These are phyloP conservation scores for Rhagonycha fulva DNA, from an alignment of 2,888 invertebrate genomes.

Conservation along the genomic window DNA sequence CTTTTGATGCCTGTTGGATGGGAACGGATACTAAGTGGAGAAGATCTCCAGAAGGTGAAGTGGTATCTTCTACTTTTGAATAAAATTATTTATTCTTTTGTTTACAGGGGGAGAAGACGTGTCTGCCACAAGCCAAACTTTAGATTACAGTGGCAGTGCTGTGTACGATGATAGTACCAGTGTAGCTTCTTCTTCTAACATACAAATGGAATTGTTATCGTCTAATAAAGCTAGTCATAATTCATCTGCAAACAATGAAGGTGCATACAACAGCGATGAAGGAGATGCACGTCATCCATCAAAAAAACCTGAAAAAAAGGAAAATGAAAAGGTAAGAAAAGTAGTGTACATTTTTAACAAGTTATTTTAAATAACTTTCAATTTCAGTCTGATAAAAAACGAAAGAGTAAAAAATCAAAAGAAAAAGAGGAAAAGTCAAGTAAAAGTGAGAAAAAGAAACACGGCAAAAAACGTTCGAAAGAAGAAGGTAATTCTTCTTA, in stretches of 20 bases:
- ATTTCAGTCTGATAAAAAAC: constrained; percentile 48
- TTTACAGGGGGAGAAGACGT: constrained; percentile 55
- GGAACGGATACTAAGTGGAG: constrained; percentile 69
- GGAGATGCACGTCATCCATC: neutral
- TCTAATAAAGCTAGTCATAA: constrained; percentile 61
- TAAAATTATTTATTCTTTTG: neutral
- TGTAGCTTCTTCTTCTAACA: constrained; percentile 61
- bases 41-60: constrained; percentile 75
- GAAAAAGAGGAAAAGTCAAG: constrained; percentile 49
- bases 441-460: constrained; percentile 53
- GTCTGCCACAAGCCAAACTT: constrained; percentile 53
- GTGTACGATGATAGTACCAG: constrained; percentile 60
- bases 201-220: constrained; percentile 59
- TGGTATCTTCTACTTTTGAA: neutral
- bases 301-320: constrained; percentile 39
- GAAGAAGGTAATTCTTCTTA: constrained; percentile 52
- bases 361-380: constrained; percentile 9
- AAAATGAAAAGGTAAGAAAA: constrained; percentile 54
- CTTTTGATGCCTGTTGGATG: constrained; percentile 65
- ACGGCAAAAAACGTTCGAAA: constrained; percentile 52
- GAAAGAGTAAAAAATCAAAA: constrained; percentile 58
- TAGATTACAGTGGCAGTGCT: constrained; percentile 59
- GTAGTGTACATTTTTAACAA: neutral
- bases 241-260: constrained; percentile 58
- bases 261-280: constrained; percentile 44